Percentiles rank a stretch among this genome's conserved stretches.
These are phyloP conservation scores for Cheilosia grossa DNA, from an alignment of 2,888 invertebrate genomes.

Conservation along the genomic window DNA sequence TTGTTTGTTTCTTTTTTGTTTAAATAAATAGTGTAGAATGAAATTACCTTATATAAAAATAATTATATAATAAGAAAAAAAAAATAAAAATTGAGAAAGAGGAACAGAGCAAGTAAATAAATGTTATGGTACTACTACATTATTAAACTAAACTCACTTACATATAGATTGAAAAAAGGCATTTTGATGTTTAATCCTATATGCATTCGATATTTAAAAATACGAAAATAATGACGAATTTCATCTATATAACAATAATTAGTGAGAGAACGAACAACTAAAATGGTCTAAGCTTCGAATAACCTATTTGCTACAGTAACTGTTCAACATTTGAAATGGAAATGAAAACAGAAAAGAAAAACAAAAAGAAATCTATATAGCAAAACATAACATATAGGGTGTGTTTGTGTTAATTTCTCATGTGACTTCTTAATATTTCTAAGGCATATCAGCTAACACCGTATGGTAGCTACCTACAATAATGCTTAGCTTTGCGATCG, in stretches of 20 bases:
- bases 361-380: slow-evolving; percentile 4
- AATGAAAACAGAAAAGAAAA: slow-evolving; percentile 38
- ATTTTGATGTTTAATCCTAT: slow-evolving; percentile 71
- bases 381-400: background rate
- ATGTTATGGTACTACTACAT: slow-evolving; percentile 48
- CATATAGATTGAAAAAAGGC: slow-evolving; percentile 57
- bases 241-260: slow-evolving; percentile 48
- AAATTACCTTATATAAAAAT: slow-evolving; percentile 59
- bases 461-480: too few species aligned
- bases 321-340: slow-evolving; percentile 23
- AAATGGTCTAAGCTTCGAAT: slow-evolving; percentile 53
- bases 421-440: slow-evolving; percentile 3
- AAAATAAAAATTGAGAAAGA: slow-evolving; percentile 3
- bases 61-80: background rate
- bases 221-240: slow-evolving; percentile 43
- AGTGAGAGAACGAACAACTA: slow-evolving; percentile 53
- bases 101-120: slow-evolving; percentile 42
- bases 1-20: slow-evolving; percentile 44
- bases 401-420: background rate
- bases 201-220: slow-evolving; percentile 60
- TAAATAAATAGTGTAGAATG: slow-evolving; percentile 71
- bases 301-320: slow-evolving; percentile 43
- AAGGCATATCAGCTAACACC: background rate
- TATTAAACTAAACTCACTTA: slow-evolving; percentile 61
- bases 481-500: too few species aligned